Evolutionary conservation across 2,888 invertebrate species (phyloP), one percentile per base, ranked within the genome.

Genomic region (Parnassius orleans): DNA sequence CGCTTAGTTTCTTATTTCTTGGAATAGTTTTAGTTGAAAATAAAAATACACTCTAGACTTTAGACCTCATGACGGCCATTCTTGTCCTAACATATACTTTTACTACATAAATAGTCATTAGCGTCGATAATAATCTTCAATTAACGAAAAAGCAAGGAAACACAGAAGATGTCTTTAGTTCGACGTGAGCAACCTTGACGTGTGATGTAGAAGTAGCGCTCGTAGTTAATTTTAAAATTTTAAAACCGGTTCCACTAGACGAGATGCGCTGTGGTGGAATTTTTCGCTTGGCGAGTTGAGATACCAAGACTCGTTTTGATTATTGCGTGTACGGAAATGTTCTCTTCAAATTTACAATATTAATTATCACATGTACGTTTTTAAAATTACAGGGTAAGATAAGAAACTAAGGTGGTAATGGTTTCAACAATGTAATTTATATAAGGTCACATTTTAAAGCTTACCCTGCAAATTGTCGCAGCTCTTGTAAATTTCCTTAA

Each of bases 201-300:
- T 51, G 24, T 57, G 53, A 61, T 59, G 54, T 59, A 55, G 52
- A 59, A 43, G 60, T 50, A 64, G 53, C 63, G 61, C 55, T 54
- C 64, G 65, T 66, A 60, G 65, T 66, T 70, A 65, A 76, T 79
- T 80, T 78, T 75, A 74, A 79, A 77, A 50, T 48, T 41, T 76
- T 65, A 58, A 74, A 86, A 87, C 88, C 81, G 85, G 88, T 87
- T 84, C 65, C 66, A 69, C 78, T 79, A 82, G 81, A 80, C 72
- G 70, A 71, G 76, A 80, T 79, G 77, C 76, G 75, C 76, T 72
- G 77, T 77, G 76, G 81, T 86, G 87, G 87, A 87, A 85, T 85
- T 81, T 86, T 88, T 86, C 80, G 60, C 62, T 63, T 52, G 47
- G 52, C 59, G 43, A 24, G 63, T 55, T 59, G 42, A 62, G 53